Evolutionary conservation across 2,888 invertebrate genomes (phyloP).

Genomic region (Epiblema foenella): DNA sequence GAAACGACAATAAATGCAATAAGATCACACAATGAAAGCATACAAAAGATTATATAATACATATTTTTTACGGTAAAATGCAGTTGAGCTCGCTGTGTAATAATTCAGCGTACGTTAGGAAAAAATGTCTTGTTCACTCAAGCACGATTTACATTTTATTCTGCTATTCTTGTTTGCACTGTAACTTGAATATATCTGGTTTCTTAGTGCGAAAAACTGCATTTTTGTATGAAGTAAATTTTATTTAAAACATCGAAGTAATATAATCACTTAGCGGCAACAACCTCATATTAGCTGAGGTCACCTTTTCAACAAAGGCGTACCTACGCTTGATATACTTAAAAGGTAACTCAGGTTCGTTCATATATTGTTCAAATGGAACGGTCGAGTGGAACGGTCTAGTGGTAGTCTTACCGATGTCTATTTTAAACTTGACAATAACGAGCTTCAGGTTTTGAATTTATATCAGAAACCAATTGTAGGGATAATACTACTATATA

Average conservation of each 20-base stretch:
- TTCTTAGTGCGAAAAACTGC: background rate
- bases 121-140: background rate
- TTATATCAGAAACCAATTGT: too few relatives aligned
- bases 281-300: background rate
- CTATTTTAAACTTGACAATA: background rate
- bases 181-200: background rate
- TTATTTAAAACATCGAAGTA: too few relatives aligned
- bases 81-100: background rate
- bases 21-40: background rate
- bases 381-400: background rate
- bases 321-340: background rate
- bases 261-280: too few relatives aligned
- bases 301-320: conserved; percentile 3
- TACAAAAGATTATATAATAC: background rate
- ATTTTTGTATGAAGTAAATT: background rate
- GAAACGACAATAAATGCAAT: background rate
- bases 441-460: conserved; percentile 1
- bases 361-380: background rate
- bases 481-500: too few relatives aligned
- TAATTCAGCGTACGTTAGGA: background rate
- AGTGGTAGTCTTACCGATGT: conserved; percentile 12
- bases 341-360: conserved; percentile 2
- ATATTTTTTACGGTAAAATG: too few relatives aligned
- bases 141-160: background rate
- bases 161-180: background rate